Conservation (phyloP, 2,797 vertebrate species). For the Microchirus variegatus region DNA sequence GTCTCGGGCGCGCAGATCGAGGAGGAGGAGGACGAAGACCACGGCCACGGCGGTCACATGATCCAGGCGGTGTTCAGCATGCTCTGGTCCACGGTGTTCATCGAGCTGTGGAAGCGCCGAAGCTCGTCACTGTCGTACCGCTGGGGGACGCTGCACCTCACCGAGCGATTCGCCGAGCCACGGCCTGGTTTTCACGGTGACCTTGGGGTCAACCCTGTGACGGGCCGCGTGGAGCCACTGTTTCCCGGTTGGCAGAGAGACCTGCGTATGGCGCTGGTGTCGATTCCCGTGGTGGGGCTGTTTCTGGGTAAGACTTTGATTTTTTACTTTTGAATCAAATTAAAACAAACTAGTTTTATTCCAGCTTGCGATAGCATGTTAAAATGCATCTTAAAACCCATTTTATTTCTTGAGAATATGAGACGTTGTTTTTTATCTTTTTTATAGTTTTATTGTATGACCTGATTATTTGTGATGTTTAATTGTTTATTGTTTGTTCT, state of each 20-base stretch:
- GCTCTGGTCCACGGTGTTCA: conserved; percentile 84
- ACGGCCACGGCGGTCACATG: conserved; percentile 72
- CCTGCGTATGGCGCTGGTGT: conserved; percentile 78
- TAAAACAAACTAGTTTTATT: no score
- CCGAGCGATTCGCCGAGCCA: conserved; percentile 81
- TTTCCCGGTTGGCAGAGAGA: conserved; percentile 81
- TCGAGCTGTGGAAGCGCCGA: conserved; percentile 86
- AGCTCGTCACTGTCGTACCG: conserved; percentile 77
- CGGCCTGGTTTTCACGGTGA: conserved; percentile 79
- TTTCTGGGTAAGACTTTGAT: conserved; percentile 70
- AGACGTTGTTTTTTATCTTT: no score
- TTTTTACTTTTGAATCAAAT: no score
- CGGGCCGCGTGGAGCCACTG: conserved; percentile 78
- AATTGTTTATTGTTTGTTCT: no score
- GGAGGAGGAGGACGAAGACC: conserved; percentile 24
- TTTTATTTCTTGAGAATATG: no score
- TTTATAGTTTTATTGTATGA: no score
- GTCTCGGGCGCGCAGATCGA: conserved; percentile 28
- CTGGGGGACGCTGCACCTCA: conserved; percentile 80
- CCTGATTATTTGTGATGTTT: no score
- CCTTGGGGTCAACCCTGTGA: conserved; percentile 80
- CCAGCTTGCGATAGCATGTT: no score
- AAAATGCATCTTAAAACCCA: no score
- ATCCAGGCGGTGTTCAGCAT: conserved; percentile 85
- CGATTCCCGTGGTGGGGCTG: conserved; percentile 79